Percentiles rank a stretch among this genome's conserved stretches.
Evolutionary conservation across 2,113 vertebrate genomes (phyloP).

Genomic region (Puffinus mauretanicus): DNA sequence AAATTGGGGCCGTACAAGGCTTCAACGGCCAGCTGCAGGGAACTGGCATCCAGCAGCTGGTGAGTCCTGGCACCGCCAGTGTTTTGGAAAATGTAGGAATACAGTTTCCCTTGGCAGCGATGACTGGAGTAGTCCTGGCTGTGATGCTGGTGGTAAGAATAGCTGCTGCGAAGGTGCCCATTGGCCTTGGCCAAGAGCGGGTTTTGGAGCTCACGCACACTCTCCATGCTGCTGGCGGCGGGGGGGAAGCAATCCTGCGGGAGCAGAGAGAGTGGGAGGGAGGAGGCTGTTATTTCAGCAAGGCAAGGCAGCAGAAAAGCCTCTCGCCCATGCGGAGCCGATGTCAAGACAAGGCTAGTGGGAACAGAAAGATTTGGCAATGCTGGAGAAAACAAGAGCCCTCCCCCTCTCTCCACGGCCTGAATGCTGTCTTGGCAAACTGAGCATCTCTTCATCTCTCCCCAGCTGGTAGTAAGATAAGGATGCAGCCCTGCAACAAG

Average conservation of each 20-base stretch:
- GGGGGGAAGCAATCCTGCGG: neutral
- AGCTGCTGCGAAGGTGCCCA: constrained; percentile 78
- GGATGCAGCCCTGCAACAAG: neutral
- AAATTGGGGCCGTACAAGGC: constrained; percentile 87
- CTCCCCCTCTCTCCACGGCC: neutral
- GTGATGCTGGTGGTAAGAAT: constrained; percentile 77
- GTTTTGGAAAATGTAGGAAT: constrained; percentile 84
- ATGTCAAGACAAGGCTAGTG: neutral
- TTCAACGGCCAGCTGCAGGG: constrained; percentile 89
- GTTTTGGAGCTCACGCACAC: constrained; percentile 90
- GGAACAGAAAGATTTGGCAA: neutral
- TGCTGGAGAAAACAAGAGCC: neutral
- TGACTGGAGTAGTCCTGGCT: constrained; percentile 75
- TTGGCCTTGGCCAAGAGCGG: constrained; percentile 87
- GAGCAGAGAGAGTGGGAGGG: neutral
- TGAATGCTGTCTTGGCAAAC: neutral
- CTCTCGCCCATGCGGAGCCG: neutral
- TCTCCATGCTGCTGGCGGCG: constrained; percentile 79
- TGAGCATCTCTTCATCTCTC: constrained; percentile 28
- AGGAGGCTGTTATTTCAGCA: neutral
- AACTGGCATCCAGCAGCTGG: constrained; percentile 89
- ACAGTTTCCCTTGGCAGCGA: constrained; percentile 82
- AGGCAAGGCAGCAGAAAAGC: neutral
- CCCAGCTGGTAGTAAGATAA: constrained; percentile 24
- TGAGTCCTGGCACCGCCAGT: constrained; percentile 75